Percentiles rank a stretch among this genome's conserved stretches.
phyloP scores from a whole-genome alignment of 2,888 invertebrate genomes.

The Polyommatus icarus region DNA sequence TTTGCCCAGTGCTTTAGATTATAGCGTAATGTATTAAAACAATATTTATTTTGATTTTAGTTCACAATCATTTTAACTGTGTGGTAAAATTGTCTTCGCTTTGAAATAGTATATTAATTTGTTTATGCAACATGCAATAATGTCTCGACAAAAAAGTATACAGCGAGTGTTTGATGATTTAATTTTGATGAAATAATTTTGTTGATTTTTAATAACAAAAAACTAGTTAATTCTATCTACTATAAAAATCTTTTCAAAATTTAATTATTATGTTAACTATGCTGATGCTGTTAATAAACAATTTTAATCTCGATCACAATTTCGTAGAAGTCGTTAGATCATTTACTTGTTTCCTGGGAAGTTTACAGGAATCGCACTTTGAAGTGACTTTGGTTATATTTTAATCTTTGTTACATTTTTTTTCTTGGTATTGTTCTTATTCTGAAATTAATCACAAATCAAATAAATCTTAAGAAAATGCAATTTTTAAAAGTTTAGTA shows the following conservation, averaged over 20 bases:
- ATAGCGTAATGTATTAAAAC: too few species aligned
- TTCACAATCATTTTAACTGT: too few species aligned
- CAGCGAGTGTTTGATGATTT: too few species aligned
- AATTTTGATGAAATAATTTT: too few species aligned
- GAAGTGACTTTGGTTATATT: neutral
- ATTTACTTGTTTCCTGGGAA: neutral
- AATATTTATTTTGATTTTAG: neutral
- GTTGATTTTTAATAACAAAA: too few species aligned
- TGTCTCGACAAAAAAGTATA: too few species aligned
- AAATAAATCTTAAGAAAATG: neutral
- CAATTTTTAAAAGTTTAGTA: too few species aligned
- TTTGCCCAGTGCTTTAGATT: too few species aligned
- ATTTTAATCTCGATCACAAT: neutral
- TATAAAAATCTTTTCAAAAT: neutral
- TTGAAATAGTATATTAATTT: too few species aligned
- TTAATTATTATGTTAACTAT: neutral
- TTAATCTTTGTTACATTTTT: neutral
- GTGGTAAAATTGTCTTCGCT: too few species aligned
- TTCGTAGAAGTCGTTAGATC: neutral
- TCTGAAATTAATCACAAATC: neutral
- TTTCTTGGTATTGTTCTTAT: neutral
- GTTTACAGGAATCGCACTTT: neutral
- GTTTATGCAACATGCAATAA: too few species aligned
- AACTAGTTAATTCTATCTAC: neutral
- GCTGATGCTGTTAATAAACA: neutral